Conservation (phyloP, 1,140 invertebrate genomes). For the Dryas iulia region DNA sequence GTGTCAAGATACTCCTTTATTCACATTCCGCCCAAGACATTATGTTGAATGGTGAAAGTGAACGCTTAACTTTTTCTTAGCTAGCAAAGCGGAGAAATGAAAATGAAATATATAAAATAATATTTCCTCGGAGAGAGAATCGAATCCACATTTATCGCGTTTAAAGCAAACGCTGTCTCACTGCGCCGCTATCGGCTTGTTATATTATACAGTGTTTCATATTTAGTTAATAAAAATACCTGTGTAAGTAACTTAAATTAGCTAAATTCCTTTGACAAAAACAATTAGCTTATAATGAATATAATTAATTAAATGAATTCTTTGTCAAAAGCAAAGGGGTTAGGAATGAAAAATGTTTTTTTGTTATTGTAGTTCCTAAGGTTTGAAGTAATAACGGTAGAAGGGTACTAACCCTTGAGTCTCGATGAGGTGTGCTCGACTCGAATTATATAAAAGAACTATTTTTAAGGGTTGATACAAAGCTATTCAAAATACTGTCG, state of each 20-base stretch:
- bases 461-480: constrained; percentile 1
- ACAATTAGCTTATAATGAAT: background rate
- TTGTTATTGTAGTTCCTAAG: background rate
- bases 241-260: background rate
- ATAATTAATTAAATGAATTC: background rate
- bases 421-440: constrained; percentile 2
- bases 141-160: no score
- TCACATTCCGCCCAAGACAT: no score
- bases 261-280: background rate
- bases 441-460: constrained; percentile 2
- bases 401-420: background rate
- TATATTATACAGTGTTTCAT: no score
- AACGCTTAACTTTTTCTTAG: no score
- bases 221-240: background rate
- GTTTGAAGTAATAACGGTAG: background rate
- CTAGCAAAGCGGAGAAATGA: no score
- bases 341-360: background rate
- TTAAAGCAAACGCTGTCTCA: no score
- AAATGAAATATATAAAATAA: no score
- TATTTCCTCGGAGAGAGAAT: no score
- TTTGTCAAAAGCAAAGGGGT: background rate
- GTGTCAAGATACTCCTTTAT: no score
- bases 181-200: no score
- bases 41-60: no score
- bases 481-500: background rate